phyloP scores from a whole-genome alignment of 2,888 invertebrate species.

The Lymantria monacha region DNA sequence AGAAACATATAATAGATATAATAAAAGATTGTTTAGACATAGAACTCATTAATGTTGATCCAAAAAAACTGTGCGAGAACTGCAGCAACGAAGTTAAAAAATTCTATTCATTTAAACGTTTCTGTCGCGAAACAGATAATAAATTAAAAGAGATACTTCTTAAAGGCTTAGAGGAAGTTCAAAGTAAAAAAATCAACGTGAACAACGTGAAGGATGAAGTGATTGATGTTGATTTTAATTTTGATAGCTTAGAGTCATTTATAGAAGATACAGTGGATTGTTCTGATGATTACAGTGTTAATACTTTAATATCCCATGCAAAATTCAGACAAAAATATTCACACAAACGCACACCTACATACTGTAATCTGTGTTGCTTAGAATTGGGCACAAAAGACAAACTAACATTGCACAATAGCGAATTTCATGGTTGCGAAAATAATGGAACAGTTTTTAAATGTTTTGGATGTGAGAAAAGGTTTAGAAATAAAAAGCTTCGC shows the following conservation, averaged over 20 bases:
- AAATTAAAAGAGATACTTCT: conserved; percentile 46
- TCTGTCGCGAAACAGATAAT: conserved; percentile 51
- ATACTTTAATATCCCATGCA: conserved; percentile 17
- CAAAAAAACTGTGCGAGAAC: conserved; percentile 51
- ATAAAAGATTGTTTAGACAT: conserved; percentile 57
- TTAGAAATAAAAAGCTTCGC: conserved; percentile 51
- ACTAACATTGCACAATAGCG: conserved; percentile 48
- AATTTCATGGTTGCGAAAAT: conserved; percentile 54
- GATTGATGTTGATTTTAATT: conserved; percentile 9
- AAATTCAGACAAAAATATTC: conserved; percentile 39
- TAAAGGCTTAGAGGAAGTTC: conserved; percentile 14
- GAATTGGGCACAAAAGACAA: conserved; percentile 45
- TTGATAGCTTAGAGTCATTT: conserved; percentile 11
- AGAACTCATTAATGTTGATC: conserved; percentile 39
- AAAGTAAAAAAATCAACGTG: conserved; percentile 14
- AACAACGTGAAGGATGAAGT: conserved; percentile 19
- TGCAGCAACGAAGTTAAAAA: conserved; percentile 54
- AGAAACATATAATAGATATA: conserved; percentile 39
- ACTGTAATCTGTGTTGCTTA: conserved; percentile 58
- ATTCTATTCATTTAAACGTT: conserved; percentile 57
- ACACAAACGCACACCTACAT: conserved; percentile 43
- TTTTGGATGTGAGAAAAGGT: conserved; percentile 66
- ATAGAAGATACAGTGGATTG: conserved; percentile 14
- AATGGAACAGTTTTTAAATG: conserved; percentile 54
- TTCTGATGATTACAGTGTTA: conserved; percentile 3